Conservation (phyloP, 2,113 vertebrate species). For the Tragelaphus imberbis region DNA sequence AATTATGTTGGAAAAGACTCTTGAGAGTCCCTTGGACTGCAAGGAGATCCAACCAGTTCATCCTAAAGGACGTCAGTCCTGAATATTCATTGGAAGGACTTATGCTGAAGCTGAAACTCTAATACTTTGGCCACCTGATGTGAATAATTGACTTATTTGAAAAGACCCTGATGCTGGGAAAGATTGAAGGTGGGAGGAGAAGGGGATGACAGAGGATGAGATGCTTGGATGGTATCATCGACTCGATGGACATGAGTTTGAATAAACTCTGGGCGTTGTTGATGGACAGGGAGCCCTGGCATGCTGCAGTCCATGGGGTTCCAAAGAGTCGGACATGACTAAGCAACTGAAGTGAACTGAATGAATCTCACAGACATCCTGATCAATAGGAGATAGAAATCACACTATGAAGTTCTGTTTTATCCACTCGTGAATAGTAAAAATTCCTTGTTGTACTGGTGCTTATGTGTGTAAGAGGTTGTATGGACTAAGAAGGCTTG, state of each 20-base stretch:
- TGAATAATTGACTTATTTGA: background rate
- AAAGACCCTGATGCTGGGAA: background rate
- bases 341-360: background rate
- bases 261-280: background rate
- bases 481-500: background rate
- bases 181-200: background rate
- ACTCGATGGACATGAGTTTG: background rate
- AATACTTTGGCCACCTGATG: background rate
- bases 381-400: background rate
- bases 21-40: background rate
- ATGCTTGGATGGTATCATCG: background rate
- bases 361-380: background rate
- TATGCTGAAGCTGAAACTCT: background rate
- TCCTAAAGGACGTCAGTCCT: background rate
- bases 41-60: background rate
- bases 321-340: background rate
- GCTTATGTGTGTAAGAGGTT: background rate
- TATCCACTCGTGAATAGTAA: background rate
- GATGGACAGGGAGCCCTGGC: background rate
- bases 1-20: background rate
- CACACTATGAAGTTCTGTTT: background rate
- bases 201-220: background rate
- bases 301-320: background rate
- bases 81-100: background rate
- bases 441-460: background rate